Evolutionary conservation across 2,797 vertebrate genomes (phyloP).

Genomic region (Zenarchopterus dispar): DNA sequence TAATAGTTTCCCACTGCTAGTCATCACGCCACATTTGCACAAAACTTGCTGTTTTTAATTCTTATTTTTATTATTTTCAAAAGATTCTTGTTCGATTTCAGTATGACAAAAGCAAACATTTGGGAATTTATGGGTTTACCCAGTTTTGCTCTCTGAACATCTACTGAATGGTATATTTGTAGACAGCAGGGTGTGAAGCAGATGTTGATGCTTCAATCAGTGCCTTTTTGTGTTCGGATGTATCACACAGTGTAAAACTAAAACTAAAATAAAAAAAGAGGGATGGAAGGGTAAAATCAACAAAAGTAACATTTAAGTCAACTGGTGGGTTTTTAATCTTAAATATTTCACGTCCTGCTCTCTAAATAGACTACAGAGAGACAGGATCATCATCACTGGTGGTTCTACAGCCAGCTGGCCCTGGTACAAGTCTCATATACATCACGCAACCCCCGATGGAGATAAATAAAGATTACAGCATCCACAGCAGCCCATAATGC

Average conservation of each 20-base stretch:
- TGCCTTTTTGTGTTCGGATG: too few relatives aligned
- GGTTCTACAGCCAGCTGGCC: constrained; percentile 45
- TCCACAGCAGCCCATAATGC: neutral
- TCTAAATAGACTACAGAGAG: constrained; percentile 22
- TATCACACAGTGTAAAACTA: too few relatives aligned
- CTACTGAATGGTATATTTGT: too few relatives aligned
- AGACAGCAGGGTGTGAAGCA: too few relatives aligned
- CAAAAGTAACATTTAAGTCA: too few relatives aligned
- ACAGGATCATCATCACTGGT: constrained; percentile 26
- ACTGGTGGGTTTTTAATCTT: constrained; percentile 1
- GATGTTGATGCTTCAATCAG: too few relatives aligned
- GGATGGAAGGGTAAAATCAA: too few relatives aligned
- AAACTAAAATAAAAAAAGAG: too few relatives aligned
- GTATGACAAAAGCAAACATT: too few relatives aligned
- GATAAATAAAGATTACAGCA: constrained; percentile 34
- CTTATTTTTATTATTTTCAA: neutral
- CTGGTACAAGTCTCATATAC: constrained; percentile 38
- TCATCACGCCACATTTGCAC: neutral
- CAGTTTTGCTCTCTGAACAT: too few relatives aligned
- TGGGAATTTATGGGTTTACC: too few relatives aligned
- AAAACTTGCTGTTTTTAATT: neutral
- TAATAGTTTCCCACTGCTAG: neutral
- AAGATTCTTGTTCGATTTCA: neutral
- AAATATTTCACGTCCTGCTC: constrained; percentile 1
- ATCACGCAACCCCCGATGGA: constrained; percentile 27